Evolutionary conservation across 2,113 vertebrate genomes (phyloP).

Genomic region (Chauna torquata): DNA sequence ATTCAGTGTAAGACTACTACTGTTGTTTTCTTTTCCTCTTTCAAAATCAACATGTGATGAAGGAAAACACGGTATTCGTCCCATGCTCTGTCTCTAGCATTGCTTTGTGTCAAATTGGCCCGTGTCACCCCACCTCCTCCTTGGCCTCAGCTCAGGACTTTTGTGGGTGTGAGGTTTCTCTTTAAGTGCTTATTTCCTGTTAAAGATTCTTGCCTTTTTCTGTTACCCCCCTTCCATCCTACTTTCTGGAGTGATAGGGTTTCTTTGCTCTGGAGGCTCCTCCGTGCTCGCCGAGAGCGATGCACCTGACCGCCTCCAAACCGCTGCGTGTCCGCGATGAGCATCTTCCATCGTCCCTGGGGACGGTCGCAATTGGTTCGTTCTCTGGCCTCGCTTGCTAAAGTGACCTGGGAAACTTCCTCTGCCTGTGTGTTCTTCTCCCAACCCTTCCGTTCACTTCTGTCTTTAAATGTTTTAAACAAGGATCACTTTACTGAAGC

Average conservation of each 20-base stretch:
- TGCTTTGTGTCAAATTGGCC: not conserved
- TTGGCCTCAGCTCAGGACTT: not conserved
- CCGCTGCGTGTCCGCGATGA: not conserved
- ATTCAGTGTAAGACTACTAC: not conserved
- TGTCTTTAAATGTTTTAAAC: not conserved
- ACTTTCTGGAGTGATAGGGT: not conserved
- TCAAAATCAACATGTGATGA: not conserved
- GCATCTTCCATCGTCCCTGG: not conserved
- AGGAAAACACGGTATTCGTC: fast-evolving
- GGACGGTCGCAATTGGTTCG: not conserved
- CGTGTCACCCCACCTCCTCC: not conserved
- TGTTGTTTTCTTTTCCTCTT: not conserved
- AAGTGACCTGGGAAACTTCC: not conserved
- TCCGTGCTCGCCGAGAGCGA: fast-evolving
- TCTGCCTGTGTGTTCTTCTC: not conserved
- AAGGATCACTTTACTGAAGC: fast-evolving
- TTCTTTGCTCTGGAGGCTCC: not conserved
- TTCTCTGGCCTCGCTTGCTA: not conserved
- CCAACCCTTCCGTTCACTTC: fast-evolving
- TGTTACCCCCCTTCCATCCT: not conserved
- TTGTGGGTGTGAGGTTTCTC: not conserved
- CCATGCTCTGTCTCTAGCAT: not conserved
- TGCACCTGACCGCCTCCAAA: not conserved
- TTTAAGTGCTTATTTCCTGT: not conserved
- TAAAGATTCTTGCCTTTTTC: not conserved